Percentiles rank a stretch among this genome's conserved stretches.
Conservation (phyloP, 2,113 vertebrate species). For the Scomber japonicus region DNA sequence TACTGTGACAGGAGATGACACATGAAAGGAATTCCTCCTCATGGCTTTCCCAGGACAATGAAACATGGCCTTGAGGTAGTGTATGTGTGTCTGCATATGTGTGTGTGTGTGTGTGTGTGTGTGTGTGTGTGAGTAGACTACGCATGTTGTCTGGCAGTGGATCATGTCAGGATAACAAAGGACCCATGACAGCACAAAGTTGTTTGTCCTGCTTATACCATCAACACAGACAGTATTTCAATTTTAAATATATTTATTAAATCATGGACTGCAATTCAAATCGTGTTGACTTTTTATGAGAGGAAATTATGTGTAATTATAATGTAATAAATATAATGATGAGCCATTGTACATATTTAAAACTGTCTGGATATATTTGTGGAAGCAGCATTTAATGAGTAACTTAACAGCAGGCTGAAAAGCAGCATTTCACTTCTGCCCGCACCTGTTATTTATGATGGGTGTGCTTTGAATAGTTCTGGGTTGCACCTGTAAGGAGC, state of each 20-base stretch:
- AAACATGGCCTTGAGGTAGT: conserved; percentile 70
- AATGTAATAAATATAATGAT: too few species aligned
- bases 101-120: conserved; percentile 38
- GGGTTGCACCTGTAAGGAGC: too few species aligned
- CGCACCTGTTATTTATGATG: too few species aligned
- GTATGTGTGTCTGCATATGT: conserved; percentile 7
- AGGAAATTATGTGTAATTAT: neutral
- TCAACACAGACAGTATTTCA: neutral
- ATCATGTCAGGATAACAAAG: neutral
- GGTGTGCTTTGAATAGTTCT: too few species aligned
- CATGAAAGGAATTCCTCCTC: conserved; percentile 75
- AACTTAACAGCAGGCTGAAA: too few species aligned
- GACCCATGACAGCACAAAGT: conserved; percentile 8
- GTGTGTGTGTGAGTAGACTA: conserved; percentile 13
- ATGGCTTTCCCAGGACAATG: conserved; percentile 75
- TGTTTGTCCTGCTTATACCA: neutral
- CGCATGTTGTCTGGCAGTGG: neutral
- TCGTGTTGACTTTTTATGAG: neutral
- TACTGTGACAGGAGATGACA: conserved; percentile 70
- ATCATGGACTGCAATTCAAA: neutral
- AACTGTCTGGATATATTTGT: too few species aligned
- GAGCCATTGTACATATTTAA: too few species aligned
- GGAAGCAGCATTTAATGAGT: too few species aligned
- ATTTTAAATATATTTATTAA: neutral
- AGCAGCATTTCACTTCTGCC: too few species aligned